Evolutionary conservation across 2,113 vertebrate genomes (phyloP).

Genomic region (Istiophorus platypterus): DNA sequence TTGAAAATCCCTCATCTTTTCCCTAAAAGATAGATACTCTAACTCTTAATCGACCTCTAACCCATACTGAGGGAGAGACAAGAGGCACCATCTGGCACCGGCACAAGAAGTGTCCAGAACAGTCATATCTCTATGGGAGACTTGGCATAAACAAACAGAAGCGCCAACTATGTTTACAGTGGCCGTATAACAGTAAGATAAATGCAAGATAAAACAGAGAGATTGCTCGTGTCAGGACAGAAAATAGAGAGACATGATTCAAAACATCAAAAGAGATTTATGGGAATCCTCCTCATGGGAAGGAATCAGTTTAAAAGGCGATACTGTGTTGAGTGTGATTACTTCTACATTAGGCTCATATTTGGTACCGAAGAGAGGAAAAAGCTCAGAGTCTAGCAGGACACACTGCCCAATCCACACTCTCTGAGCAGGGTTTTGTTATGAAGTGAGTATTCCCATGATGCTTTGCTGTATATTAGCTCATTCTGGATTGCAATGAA

Average conservation of each 20-base stretch:
- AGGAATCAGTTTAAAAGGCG: conserved; percentile 39
- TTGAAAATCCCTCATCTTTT: conserved; percentile 51
- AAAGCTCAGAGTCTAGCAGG: conserved; percentile 18
- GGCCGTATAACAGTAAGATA: conserved; percentile 50
- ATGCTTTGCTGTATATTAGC: conserved; percentile 44
- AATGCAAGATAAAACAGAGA: conserved; percentile 48
- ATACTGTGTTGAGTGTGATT: conserved; percentile 27
- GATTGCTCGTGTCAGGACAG: conserved; percentile 38
- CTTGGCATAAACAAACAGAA: conserved; percentile 53
- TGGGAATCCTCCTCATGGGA: conserved; percentile 19
- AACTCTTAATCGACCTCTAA: conserved; percentile 25
- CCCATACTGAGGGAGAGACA: conserved; percentile 37
- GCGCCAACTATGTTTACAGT: conserved; percentile 55
- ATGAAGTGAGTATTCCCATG: conserved; percentile 38
- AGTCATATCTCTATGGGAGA: conserved; percentile 37
- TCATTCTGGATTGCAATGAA: conserved; percentile 32
- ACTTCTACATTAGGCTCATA: conserved; percentile 41
- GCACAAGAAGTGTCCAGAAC: conserved; percentile 41
- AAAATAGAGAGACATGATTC: conserved; percentile 39
- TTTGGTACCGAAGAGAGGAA: conserved; percentile 25
- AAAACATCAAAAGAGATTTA: conserved; percentile 23
- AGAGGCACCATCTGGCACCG: conserved; percentile 37
- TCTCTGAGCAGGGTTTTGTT: conserved; percentile 22
- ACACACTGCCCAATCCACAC: background rate
- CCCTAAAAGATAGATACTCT: conserved; percentile 21